A percentile compares a stretch with the other conserved stretches of the same genome.
Conservation (phyloP, 2,797 vertebrate species). For the Pangasius macronema region DNA sequence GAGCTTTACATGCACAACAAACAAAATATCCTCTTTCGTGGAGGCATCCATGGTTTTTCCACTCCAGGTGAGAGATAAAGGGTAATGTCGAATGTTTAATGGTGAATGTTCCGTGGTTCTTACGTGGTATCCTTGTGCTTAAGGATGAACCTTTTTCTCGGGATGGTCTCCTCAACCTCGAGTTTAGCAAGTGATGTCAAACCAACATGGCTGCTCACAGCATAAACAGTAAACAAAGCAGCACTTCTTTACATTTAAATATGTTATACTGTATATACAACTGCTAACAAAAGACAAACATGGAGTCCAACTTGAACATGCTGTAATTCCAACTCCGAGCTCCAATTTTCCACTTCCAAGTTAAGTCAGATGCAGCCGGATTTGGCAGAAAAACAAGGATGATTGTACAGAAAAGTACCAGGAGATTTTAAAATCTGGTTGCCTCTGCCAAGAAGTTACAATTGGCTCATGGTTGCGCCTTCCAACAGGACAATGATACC, state of each 20-base stretch:
- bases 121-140: too few species aligned
- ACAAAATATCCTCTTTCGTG: too few species aligned
- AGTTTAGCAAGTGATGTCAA: background rate
- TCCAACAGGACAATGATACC: background rate
- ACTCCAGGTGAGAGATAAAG: too few species aligned
- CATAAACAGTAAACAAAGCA: background rate
- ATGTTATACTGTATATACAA: background rate
- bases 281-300: background rate
- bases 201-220: background rate
- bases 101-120: too few species aligned
- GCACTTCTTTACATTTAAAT: background rate
- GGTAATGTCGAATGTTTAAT: too few species aligned
- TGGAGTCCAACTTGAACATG: background rate
- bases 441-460: conserved; percentile 6
- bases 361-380: background rate
- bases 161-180: background rate
- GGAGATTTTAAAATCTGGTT: background rate
- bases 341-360: background rate
- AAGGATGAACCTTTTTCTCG: too few species aligned
- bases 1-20: too few species aligned
- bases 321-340: background rate
- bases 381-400: background rate
- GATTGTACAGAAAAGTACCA: background rate
- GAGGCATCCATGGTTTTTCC: too few species aligned
- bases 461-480: background rate